Percentiles rank a stretch among this genome's conserved stretches.
These are phyloP conservation scores for Thelaira solivaga DNA, from an alignment of 2,888 invertebrate species.

Conservation along the genomic window DNA sequence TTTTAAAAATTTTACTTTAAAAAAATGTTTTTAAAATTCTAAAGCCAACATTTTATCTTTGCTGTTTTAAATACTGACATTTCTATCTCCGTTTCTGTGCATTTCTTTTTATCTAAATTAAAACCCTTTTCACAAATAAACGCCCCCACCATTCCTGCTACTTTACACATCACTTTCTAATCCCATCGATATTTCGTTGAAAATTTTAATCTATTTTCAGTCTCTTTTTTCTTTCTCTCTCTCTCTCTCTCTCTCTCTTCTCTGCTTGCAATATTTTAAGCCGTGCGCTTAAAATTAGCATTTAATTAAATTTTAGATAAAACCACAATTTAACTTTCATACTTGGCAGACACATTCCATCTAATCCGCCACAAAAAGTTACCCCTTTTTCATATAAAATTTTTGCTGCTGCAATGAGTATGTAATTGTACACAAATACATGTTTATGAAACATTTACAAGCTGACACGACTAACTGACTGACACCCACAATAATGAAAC, in stretches of 20 bases:
- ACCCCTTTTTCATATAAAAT: conserved; percentile 34
- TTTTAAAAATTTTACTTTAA: no score
- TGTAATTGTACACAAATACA: conserved; percentile 35
- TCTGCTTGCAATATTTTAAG: conserved; percentile 47
- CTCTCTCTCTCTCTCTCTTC: no score
- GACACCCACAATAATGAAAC: conserved; percentile 45
- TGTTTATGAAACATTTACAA: neutral
- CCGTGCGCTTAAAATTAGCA: conserved; percentile 61
- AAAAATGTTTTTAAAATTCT: no score
- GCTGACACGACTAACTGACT: conserved; percentile 7
- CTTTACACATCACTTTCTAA: conserved; percentile 16
- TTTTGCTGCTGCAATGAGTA: neutral
- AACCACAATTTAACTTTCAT: conserved; percentile 63
- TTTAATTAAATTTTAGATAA: conserved; percentile 63
- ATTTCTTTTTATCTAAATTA: conserved; percentile 16
- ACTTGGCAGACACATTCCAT: conserved; percentile 53
- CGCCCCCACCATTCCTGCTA: neutral
- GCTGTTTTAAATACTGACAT: neutral
- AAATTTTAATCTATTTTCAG: conserved; percentile 53
- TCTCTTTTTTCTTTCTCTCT: neutral
- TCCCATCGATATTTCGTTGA: conserved; percentile 59
- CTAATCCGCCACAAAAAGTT: conserved; percentile 59
- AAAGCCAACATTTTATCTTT: no score
- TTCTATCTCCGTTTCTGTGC: neutral
- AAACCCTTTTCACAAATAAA: conserved; percentile 28